A percentile compares a stretch with the other conserved stretches of the same genome.
phyloP scores from a whole-genome alignment of 2,888 invertebrate species.

The Bimastos eiseni region DNA sequence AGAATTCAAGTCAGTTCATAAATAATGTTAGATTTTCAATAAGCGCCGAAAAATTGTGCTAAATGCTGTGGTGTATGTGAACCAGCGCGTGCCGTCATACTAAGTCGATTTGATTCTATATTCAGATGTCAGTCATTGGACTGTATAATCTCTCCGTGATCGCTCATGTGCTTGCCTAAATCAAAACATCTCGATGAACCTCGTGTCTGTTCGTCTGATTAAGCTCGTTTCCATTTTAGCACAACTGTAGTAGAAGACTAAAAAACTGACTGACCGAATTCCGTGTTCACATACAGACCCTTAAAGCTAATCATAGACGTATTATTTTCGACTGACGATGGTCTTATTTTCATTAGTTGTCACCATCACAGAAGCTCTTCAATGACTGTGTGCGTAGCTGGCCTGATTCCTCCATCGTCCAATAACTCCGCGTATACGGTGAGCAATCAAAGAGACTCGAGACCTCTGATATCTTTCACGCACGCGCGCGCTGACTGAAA shows the following conservation, averaged over 20 bases:
- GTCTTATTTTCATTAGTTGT: not conserved
- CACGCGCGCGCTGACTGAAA: not conserved
- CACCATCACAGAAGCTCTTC: not conserved
- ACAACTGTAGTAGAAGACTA: not conserved
- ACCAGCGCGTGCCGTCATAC: not conserved
- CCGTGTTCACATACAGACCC: too few species aligned
- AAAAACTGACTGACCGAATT: too few species aligned
- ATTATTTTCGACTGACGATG: not conserved
- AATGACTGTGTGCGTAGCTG: not conserved
- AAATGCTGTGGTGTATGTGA: not conserved
- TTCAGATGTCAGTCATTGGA: not conserved
- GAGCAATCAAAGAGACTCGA: not conserved
- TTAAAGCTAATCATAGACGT: not conserved
- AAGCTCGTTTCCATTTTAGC: not conserved
- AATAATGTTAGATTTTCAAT: not conserved
- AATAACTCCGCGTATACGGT: not conserved
- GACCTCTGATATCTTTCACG: not conserved
- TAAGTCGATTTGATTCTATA: not conserved
- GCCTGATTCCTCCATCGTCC: not conserved
- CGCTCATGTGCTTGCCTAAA: not conserved
- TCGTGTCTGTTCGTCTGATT: not conserved
- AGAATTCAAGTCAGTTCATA: not conserved
- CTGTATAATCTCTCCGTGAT: not conserved
- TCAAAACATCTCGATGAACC: not conserved
- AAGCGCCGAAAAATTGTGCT: too few species aligned